Percentiles rank a stretch among this genome's conserved stretches.
These are phyloP conservation scores for Halcyon leucocephala DNA, from an alignment of 2,797 vertebrate genomes.

Conservation along the genomic window DNA sequence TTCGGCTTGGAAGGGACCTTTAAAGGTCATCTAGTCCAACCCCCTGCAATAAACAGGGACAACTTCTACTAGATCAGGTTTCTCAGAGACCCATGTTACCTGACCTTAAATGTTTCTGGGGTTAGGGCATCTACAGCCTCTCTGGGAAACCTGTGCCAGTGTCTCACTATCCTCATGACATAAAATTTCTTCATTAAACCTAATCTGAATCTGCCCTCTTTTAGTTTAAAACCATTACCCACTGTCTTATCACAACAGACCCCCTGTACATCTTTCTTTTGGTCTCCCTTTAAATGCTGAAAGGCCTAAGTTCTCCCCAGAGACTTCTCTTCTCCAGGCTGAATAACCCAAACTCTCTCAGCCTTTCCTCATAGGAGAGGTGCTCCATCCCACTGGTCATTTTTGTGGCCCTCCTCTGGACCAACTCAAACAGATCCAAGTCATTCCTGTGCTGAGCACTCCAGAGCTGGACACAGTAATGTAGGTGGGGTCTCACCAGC, in stretches of 20 bases:
- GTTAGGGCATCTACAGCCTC: neutral
- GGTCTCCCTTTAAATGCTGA: neutral
- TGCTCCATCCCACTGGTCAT: neutral
- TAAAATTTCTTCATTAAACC: neutral
- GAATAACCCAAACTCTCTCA: neutral
- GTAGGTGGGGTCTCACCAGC: neutral
- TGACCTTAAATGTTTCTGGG: neutral
- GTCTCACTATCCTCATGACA: neutral
- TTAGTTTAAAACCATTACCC: neutral
- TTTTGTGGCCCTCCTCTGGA: neutral
- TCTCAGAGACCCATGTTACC: neutral
- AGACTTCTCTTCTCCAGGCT: neutral
- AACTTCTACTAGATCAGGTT: neutral
- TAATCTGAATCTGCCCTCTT: neutral
- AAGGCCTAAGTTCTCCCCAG: neutral
- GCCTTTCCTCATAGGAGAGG: neutral
- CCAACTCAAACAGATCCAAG: rapidly evolving
- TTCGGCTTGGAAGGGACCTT: neutral
- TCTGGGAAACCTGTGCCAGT: neutral
- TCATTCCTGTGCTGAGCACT: too few relatives aligned
- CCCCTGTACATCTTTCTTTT: neutral
- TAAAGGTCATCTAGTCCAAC: neutral
- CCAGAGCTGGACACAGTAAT: too few relatives aligned
- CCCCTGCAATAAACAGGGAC: neutral
- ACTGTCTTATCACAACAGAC: rapidly evolving